Percentiles rank a stretch among this genome's conserved stretches.
phyloP scores from a whole-genome alignment of 2,113 vertebrate species.

The Phyllostomus hastatus region DNA sequence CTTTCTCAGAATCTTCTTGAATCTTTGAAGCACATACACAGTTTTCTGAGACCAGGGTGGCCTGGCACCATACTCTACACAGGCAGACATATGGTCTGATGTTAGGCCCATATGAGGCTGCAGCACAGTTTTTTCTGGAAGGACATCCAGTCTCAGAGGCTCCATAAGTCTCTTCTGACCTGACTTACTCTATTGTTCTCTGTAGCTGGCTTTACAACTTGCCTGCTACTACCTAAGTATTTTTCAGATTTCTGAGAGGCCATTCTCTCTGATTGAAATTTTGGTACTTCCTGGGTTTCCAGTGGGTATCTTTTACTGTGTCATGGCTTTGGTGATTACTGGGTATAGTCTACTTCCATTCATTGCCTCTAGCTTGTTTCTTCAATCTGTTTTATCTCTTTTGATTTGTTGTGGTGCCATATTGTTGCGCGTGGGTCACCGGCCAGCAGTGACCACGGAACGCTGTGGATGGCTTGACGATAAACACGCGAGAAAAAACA shows the following conservation, averaged over 20 bases:
- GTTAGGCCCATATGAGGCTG: rapidly evolving
- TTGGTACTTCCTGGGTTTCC: background rate
- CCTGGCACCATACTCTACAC: rapidly evolving
- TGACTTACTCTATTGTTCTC: background rate
- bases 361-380: background rate
- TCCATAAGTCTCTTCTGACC: rapidly evolving
- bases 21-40: rapidly evolving
- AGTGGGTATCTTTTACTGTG: background rate
- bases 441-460: too few relatives aligned
- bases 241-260: background rate
- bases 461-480: too few relatives aligned
- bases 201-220: background rate
- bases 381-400: background rate
- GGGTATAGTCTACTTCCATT: background rate
- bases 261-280: background rate
- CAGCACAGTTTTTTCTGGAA: background rate
- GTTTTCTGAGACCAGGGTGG: background rate
- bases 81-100: background rate
- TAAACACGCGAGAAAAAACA: too few relatives aligned
- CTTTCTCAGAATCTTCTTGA: background rate
- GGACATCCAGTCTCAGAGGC: too few relatives aligned
- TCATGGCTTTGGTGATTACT: rapidly evolving
- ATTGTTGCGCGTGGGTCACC: too few relatives aligned
- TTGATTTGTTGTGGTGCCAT: background rate
- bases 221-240: background rate